These are phyloP conservation scores for Actinia tenebrosa DNA, from an alignment of 64 coral and sea anemone species.

Conservation along the genomic window DNA sequence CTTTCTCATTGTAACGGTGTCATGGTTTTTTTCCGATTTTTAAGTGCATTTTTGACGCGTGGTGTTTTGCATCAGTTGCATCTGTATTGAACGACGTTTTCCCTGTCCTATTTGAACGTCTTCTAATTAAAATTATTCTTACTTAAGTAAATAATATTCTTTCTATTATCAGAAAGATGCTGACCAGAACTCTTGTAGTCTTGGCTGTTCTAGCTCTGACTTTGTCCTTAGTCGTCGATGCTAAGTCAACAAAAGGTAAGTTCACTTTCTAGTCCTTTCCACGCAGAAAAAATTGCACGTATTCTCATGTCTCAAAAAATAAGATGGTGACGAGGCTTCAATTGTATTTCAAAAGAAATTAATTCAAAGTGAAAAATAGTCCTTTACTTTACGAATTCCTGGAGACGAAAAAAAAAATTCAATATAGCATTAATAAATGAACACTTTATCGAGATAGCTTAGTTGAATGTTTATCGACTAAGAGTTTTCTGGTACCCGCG, in stretches of 20 bases:
- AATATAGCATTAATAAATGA: not conserved
- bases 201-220: slow-evolving; percentile 11
- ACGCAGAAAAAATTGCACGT: not conserved
- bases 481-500: not conserved
- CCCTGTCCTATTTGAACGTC: not conserved
- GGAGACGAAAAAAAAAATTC: not conserved
- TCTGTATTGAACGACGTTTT: not conserved
- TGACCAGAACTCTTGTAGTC: slow-evolving; percentile 5
- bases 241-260: slow-evolving; percentile 34
- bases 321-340: no score
- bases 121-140: not conserved
- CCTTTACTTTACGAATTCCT: not conserved
- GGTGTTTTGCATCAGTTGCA: not conserved
- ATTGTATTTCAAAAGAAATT: no score
- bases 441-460: not conserved
- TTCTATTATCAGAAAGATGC: not conserved
- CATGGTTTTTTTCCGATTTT: not conserved
- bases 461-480: not conserved
- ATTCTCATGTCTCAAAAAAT: not conserved
- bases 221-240: not conserved
- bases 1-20: not conserved
- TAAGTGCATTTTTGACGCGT: not conserved
- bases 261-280: not conserved
- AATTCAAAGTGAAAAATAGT: no score
- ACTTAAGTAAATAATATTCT: not conserved